Base-by-base conservation (phyloP, 92 coral and sea anemone genomes). In the Diadumene lineata region DNA sequence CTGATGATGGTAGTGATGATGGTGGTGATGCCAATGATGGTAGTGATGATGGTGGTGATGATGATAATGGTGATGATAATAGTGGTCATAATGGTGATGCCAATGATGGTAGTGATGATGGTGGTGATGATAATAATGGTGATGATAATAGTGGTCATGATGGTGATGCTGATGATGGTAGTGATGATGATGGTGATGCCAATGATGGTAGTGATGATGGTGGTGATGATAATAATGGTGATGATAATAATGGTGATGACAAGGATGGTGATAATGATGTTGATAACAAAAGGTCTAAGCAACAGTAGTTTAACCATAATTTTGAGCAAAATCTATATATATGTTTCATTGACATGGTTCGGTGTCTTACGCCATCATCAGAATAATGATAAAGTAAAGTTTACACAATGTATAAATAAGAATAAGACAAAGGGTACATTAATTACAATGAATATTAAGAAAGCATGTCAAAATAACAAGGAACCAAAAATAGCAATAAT, bases 271-370 rank as follows among this genome's bases (percentile, higher is more conserved):
- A 13, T 38, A 13, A 13, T 38, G 48, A 38, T 38, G 48, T 4
- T 38, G n/a, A n/a, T n/a, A 60, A 60, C 56, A 50, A n/a, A 50
- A 50, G n/a, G 56, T n/a, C 56, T 50, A n/a, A 50, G 56, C 56
- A 50, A n/a, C n/a, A n/a, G n/a, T n/a, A n/a, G n/a, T n/a, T n/a
- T n/a, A n/a, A n/a, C n/a, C n/a, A n/a, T n/a, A n/a, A n/a, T n/a
- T n/a, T n/a, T n/a, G n/a, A n/a, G n/a, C n/a, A n/a, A n/a, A n/a
- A n/a, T n/a, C n/a, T n/a, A n/a, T n/a, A n/a, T n/a, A n/a, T n/a
- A n/a, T n/a, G n/a, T n/a, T n/a, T n/a, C n/a, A n/a, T n/a, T n/a
- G n/a, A n/a, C n/a, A n/a, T n/a, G n/a, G n/a, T n/a, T n/a, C n/a
- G n/a, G n/a, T n/a, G n/a, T n/a, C n/a, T n/a, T n/a, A n/a, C n/a